Conservation (phyloP, 1,140 invertebrate species). For the Penaeus indicus region DNA sequence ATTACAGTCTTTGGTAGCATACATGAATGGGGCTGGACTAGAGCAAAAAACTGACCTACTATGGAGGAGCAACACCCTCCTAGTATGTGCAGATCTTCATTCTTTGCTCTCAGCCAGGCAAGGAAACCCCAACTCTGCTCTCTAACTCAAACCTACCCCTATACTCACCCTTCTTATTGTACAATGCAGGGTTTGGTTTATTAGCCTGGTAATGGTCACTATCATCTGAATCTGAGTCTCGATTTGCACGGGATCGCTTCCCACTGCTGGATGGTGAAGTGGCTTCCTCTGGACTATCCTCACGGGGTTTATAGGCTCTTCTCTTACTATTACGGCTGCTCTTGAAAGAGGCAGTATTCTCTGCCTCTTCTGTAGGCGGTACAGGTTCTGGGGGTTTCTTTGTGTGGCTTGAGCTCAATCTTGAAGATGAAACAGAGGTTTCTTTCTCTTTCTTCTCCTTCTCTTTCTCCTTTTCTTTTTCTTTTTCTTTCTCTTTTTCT, state of each 20-base stretch:
- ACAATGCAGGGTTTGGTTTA: slow-evolving; percentile 46
- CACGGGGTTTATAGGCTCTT: slow-evolving; percentile 43
- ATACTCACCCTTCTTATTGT: slow-evolving; percentile 55
- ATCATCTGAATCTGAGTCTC: slow-evolving; percentile 32
- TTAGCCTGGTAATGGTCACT: slow-evolving; percentile 57
- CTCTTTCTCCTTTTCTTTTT: slow-evolving; percentile 18
- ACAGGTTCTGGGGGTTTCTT: not conserved
- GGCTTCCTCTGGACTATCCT: slow-evolving; percentile 31
- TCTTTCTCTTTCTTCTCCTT: slow-evolving; percentile 37
- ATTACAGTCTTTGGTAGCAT: too few species aligned
- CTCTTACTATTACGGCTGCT: slow-evolving; percentile 31
- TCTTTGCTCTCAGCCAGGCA: too few species aligned
- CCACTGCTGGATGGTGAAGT: not conserved
- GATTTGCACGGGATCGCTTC: slow-evolving; percentile 20
- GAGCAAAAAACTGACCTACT: too few species aligned
- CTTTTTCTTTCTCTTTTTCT: slow-evolving; percentile 24
- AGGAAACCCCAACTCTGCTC: not conserved
- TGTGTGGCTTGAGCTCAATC: not conserved
- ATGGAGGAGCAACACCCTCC: too few species aligned
- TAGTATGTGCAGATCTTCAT: too few species aligned
- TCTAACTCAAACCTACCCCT: slow-evolving; percentile 15
- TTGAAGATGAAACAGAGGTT: not conserved
- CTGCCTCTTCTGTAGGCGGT: slow-evolving; percentile 35
- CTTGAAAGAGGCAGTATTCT: slow-evolving; percentile 25
- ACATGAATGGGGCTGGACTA: too few species aligned